Conservation (phyloP, 2,797 vertebrate genomes). For the Periparus ater region DNA sequence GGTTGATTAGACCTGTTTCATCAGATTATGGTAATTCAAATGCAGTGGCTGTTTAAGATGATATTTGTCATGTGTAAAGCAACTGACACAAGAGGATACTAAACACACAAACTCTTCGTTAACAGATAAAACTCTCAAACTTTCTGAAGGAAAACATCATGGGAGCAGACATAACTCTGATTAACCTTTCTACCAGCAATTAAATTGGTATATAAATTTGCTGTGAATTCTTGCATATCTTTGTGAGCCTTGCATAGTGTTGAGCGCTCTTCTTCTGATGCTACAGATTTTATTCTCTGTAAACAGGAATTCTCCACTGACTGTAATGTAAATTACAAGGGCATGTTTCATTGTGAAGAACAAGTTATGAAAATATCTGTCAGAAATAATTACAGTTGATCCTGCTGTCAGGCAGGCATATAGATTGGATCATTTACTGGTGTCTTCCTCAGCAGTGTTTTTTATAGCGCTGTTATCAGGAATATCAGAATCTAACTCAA, state of each 20-base stretch:
- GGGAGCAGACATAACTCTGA: not conserved
- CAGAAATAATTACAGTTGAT: conserved; percentile 25
- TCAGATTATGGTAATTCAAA: not conserved
- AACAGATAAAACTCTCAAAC: not conserved
- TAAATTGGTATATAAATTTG: not conserved
- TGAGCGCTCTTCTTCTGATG: not conserved
- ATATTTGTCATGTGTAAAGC: not conserved
- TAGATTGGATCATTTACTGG: not conserved
- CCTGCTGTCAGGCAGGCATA: not conserved
- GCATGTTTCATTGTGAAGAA: not conserved
- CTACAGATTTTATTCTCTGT: not conserved
- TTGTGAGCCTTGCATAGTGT: not conserved
- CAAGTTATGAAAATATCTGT: conserved; percentile 9
- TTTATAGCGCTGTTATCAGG: not conserved
- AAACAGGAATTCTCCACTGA: not conserved
- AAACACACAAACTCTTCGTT: not conserved
- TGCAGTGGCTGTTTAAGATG: not conserved
- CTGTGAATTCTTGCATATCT: not conserved
- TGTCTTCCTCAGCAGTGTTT: not conserved
- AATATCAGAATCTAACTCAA: not conserved
- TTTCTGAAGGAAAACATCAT: not conserved
- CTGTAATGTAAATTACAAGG: not conserved
- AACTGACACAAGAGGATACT: not conserved
- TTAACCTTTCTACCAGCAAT: not conserved
- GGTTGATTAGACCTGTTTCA: not conserved